These are phyloP conservation scores for Brachyhypopomus gauderio DNA, from an alignment of 2,113 vertebrate genomes.

Conservation along the genomic window DNA sequence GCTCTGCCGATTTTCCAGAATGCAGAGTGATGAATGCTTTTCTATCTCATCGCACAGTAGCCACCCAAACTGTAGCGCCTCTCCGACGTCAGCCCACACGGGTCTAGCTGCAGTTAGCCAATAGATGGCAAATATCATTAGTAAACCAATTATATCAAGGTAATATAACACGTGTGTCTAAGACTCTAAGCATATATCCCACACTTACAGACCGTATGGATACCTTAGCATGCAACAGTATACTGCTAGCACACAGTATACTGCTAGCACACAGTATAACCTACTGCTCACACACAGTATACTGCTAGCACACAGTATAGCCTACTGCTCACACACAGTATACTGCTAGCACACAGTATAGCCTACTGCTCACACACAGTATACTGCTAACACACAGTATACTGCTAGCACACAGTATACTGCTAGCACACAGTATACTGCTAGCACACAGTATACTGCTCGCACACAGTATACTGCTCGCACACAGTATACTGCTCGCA, in stretches of 20 bases:
- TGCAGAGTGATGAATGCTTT: slow-evolving; percentile 68
- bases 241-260: slow-evolving; percentile 1
- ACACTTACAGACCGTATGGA: no score
- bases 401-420: no score
- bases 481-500: no score
- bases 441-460: no score
- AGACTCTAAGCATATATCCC: not conserved
- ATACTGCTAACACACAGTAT: slow-evolving; percentile 7
- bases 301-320: slow-evolving; percentile 9
- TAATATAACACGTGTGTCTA: not conserved
- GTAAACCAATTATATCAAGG: slow-evolving; percentile 4
- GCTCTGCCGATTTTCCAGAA: slow-evolving; percentile 10
- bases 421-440: no score
- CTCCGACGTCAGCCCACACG: not conserved
- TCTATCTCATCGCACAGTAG: slow-evolving; percentile 63
- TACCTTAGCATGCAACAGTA: slow-evolving; percentile 10
- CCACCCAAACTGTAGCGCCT: slow-evolving; percentile 34
- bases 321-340: slow-evolving; percentile 17
- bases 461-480: no score
- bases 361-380: no score
- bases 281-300: slow-evolving; percentile 4
- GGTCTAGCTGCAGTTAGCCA: not conserved
- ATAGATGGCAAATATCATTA: not conserved
- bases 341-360: slow-evolving; percentile 7
- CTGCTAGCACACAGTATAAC: slow-evolving; percentile 15